Conservation (phyloP, 23 tunicate genomes). For the Aplidium turbinatum region DNA sequence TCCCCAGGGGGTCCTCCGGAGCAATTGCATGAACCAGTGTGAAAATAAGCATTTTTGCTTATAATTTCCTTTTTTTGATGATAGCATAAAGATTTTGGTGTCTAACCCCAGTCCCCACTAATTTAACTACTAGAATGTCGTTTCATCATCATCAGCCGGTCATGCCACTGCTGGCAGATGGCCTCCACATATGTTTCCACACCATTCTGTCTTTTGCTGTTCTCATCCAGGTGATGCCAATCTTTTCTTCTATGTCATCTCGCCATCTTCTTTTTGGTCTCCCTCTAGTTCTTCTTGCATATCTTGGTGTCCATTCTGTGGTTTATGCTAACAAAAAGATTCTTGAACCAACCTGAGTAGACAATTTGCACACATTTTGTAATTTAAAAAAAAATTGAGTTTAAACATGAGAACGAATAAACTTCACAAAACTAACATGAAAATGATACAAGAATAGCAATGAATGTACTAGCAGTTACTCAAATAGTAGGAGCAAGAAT, state of each 20-base stretch:
- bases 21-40: conserved; percentile 1
- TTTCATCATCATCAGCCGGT: too few relatives aligned
- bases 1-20: background rate
- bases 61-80: background rate
- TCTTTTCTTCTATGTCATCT: too few relatives aligned
- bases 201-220: too few relatives aligned
- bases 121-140: conserved; percentile 10
- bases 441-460: conserved; percentile 8
- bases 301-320: too few relatives aligned
- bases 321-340: conserved; percentile 17
- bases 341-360: background rate
- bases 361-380: background rate
- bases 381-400: too few relatives aligned
- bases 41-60: conserved; percentile 15
- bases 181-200: too few relatives aligned
- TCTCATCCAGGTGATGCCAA: too few relatives aligned
- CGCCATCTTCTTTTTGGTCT: too few relatives aligned
- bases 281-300: too few relatives aligned
- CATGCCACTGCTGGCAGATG: too few relatives aligned
- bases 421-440: background rate
- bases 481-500: background rate
- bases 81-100: background rate
- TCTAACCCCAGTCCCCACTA: too few relatives aligned
- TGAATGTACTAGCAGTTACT: background rate
- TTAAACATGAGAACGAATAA: too few relatives aligned